Evolutionary conservation across 2,797 vertebrate species (phyloP), one percentile per base, ranked within the genome.

Genomic region (Agapornis canus): DNA sequence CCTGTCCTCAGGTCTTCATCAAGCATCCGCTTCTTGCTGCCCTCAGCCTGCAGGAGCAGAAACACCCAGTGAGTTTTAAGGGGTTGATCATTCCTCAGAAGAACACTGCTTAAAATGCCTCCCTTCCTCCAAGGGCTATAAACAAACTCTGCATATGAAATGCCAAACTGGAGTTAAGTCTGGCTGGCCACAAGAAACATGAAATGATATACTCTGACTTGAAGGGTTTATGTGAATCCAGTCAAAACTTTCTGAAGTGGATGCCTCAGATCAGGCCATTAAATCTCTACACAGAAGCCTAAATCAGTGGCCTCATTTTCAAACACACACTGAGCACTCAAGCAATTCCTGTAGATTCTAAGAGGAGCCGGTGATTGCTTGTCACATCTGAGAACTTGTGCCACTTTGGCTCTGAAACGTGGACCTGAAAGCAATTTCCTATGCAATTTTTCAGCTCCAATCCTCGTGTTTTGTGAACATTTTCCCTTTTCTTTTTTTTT

Each of bases 291-390:
- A 63, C 71, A 77, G 80, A 92, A 84, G 68, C 60, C 70, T 73
- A 39, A 92, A 84, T 82, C 66, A 82, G 83, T 61, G 77, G 83
- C 56, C 60, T 95, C 86, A 71, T 95, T 96, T 95, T 82, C 93
- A 93, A 93, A 87, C 72, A 64, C 83, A 70, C 89, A 60, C 86
- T 75, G 83, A 95, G 95, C 48, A 49, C 85, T 76, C 93, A 14
- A 16, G 54, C 82, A 90, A 77, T 70, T 94, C 76, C 82, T 47
- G 72, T 45, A 71, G 54, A 5, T 0, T 23, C 66, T 42, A 51
- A 88, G 61, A 95, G 78, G 65, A 95, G 77, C 47, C 0, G 1
- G 69, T 65, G 87, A 94, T 81, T 94, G 85, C 85, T 82, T 83
- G 93, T 86, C 88, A 92, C 81, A 93, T 95, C 88, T 92, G 75